Conservation (phyloP, 23 tunicate species). For the Halocynthia aurantium region DNA sequence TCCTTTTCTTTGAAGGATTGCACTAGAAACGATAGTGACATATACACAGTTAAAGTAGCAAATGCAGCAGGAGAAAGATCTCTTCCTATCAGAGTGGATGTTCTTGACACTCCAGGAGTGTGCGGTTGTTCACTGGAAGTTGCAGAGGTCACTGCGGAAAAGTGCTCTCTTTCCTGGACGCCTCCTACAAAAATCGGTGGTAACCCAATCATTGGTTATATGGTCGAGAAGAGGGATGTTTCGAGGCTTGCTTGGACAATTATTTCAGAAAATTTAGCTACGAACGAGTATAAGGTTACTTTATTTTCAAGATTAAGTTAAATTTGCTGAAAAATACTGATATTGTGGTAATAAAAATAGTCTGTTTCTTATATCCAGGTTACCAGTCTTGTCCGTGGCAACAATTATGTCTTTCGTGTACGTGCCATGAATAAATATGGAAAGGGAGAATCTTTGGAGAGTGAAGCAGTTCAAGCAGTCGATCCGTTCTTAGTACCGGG, state of each 20-base stretch:
- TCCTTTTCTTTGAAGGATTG: conserved; percentile 40
- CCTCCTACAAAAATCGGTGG: conserved; percentile 80
- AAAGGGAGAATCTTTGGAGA: conserved; percentile 51
- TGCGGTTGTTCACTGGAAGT: conserved; percentile 28
- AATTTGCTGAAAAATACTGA: not conserved
- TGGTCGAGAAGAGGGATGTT: conserved; percentile 85
- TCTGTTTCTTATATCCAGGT: conserved; percentile 21
- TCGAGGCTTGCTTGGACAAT: conserved; percentile 77
- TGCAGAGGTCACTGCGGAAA: conserved; percentile 40
- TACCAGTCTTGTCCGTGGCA: conserved; percentile 44
- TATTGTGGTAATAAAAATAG: not conserved
- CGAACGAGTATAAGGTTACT: not conserved
- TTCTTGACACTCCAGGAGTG: conserved; percentile 79
- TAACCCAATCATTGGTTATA: conserved; percentile 42
- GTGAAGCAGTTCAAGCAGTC: conserved; percentile 46
- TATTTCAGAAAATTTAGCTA: conserved; percentile 22
- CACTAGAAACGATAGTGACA: conserved; percentile 60
- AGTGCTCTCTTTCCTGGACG: conserved; percentile 54
- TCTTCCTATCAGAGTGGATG: conserved; percentile 48
- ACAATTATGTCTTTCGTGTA: conserved; percentile 83
- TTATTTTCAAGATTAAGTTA: not conserved
- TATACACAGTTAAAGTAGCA: conserved; percentile 46
- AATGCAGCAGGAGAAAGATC: conserved; percentile 61
- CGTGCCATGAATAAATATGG: conserved; percentile 90
- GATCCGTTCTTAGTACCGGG: conserved; percentile 63